Base-by-base conservation (phyloP, 30 jellyfish, hydroid and myxozoan species). In the Aurelia coerulea region DNA sequence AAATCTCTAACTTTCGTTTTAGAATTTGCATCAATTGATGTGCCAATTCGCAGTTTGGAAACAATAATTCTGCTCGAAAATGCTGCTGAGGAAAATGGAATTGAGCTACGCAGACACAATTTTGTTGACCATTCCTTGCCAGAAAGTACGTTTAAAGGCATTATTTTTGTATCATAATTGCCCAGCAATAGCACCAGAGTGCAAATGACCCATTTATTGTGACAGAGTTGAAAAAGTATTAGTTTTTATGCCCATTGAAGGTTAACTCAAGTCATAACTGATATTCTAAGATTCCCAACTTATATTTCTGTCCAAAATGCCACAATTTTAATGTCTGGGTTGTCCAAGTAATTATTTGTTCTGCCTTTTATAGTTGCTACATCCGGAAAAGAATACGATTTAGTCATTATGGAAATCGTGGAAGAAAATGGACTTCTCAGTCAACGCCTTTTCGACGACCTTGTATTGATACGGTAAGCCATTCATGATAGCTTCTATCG, bases 391-490 rank as follows among this genome's bases (percentile, higher is more conserved):
- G 63, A 84, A 54, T 84, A 70, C 60, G 87, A 84, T 34, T 18
- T 84, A 49, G 69, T 84, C 51, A 78, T 84, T 65, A 73, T 52
- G 23, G 93, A 84, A 33, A 58, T 64, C 11, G 73, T 84, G 33
- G 93, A 84, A n/a, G 93, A 84, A 23, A 84, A 73, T 42, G 93
- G 93, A 63, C 84, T 84, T 11, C 33, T 84, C 3, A 58, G 74
- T 31, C 87, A 72, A 65, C 68, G 83, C 37, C 51, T 71, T 17
- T 73, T 84, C 77, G 79, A 84, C 50, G 93, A 84, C 49, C n/a
- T 84, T 49, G 68, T 84, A 23, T 37, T 84, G 58, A 73, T 74
- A 72, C 68, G 93, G 93, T 84, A 73, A 29, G 65, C 33, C 51
- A 42, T 11, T 32, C 59, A n/a, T 12, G 29, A 23, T 23, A 23